phyloP scores from a whole-genome alignment of 2,797 vertebrate species.

The Hozukius guyotensis region DNA sequence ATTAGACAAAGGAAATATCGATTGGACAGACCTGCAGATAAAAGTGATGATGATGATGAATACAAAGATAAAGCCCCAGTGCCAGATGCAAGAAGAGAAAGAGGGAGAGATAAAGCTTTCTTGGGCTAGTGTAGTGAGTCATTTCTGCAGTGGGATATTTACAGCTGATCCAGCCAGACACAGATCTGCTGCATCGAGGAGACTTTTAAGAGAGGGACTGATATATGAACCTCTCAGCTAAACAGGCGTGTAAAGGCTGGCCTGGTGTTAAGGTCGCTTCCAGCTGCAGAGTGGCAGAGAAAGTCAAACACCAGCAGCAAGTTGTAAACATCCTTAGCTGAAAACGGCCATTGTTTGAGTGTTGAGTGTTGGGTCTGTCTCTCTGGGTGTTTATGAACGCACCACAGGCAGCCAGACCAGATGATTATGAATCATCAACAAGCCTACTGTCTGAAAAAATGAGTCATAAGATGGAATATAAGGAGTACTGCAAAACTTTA shows the following conservation, averaged over 20 bases:
- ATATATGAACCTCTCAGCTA: neutral
- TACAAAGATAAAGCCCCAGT: neutral
- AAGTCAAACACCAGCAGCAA: slow-evolving; percentile 23
- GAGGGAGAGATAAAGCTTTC: neutral
- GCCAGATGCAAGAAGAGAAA: neutral
- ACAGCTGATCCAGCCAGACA: slow-evolving; percentile 26
- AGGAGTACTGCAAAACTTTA: neutral
- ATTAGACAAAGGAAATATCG: neutral
- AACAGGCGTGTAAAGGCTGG: neutral
- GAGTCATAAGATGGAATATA: neutral
- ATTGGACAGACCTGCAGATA: neutral
- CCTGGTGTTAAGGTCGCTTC: neutral
- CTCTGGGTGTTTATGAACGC: neutral
- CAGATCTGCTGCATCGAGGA: neutral
- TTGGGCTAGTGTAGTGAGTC: slow-evolving; percentile 26
- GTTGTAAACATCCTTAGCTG: slow-evolving; percentile 25
- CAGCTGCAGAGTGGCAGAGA: slow-evolving; percentile 17
- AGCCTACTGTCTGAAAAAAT: neutral
- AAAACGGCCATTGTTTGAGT: slow-evolving; percentile 30
- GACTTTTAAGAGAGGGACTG: neutral
- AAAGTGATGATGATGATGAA: neutral
- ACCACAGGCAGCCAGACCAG: slow-evolving; percentile 5
- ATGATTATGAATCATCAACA: slow-evolving; percentile 9
- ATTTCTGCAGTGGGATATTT: slow-evolving; percentile 51
- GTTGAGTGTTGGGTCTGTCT: neutral